Base-by-base conservation (phyloP, 2,113 vertebrate genomes). In the Clarias macrocephalus region DNA sequence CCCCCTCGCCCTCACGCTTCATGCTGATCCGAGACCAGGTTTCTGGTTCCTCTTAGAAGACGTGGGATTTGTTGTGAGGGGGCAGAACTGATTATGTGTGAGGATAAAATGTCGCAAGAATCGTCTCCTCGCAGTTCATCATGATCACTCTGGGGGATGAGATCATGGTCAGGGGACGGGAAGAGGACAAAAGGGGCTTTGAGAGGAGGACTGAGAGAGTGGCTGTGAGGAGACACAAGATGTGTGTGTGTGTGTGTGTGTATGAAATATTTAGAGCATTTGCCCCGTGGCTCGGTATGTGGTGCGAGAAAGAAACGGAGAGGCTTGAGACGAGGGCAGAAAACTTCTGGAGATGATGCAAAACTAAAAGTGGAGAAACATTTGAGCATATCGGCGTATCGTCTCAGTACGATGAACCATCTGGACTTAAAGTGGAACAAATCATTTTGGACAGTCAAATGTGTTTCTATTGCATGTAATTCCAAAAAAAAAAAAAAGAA, bases 151-250 rank as follows among this genome's bases (percentile, higher is more conserved):
- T 33, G 54, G 63, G 57, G 73, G 33, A 83, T 88, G 82, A 88
- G 57, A 85, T 85, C 83, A 88, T 65, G 85, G 79, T 85, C 57
- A 70, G 72, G 86, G 86, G 86, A 86, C 54, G 73, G 84, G 80
- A 12, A 88, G 28, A 83, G 37, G 86, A 83, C 70, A 83, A 89
- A 48, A 89, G 42, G 80, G 80, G 80, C 80, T 82, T 87, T 82
- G 66, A 75, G 68, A 42, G 30, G 57, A 73, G 65, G 16, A 70
- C 66, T 82, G 65, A 30, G 54, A 86, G 79, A 19, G 21, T 73
- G 79, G 25, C 85, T 82, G 18, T 73, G 33, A 86, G 37, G 37
- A 86, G 79, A 86, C 79, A 86, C 79, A 82, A 62, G 85, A 82
- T 86, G 66, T 82, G 54, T 81, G 85, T 86, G 25, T 81, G 25